phyloP scores from a whole-genome alignment of 2,113 vertebrate genomes.

The Odontesthes bonariensis region DNA sequence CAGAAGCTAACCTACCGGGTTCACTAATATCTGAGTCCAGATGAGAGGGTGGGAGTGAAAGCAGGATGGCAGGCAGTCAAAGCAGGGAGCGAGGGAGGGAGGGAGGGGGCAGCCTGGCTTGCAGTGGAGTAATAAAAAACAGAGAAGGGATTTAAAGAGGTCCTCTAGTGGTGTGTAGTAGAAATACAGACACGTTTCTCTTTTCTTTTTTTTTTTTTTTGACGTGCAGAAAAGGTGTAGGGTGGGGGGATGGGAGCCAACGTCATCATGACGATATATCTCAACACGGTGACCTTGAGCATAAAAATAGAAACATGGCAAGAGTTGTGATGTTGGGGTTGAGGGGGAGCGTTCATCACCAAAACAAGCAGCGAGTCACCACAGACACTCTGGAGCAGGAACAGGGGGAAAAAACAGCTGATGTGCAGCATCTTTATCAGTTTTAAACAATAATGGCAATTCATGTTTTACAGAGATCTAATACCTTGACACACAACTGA shows the following conservation, averaged over 20 bases:
- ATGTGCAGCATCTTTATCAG: not conserved
- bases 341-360: not conserved
- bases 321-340: conserved; percentile 9
- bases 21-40: conserved; percentile 71
- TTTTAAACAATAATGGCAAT: not conserved
- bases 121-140: conserved; percentile 33
- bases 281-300: conserved; percentile 69
- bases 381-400: not conserved
- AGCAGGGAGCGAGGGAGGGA: not conserved
- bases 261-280: conserved; percentile 69
- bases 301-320: conserved; percentile 54
- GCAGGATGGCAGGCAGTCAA: conserved; percentile 14
- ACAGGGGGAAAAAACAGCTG: not conserved
- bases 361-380: not conserved
- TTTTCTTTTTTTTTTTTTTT: not conserved
- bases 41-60: conserved; percentile 54
- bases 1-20: conserved; percentile 63
- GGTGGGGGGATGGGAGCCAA: conserved; percentile 26
- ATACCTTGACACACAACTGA: no score
- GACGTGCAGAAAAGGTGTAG: conserved; percentile 33
- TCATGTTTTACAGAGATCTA: no score
- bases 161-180: conserved; percentile 69
- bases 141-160: conserved; percentile 38
- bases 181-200: conserved; percentile 49
- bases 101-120: conserved; percentile 10